Conservation (phyloP, 2,797 vertebrate genomes). For the Pseudochromis fuscus region DNA sequence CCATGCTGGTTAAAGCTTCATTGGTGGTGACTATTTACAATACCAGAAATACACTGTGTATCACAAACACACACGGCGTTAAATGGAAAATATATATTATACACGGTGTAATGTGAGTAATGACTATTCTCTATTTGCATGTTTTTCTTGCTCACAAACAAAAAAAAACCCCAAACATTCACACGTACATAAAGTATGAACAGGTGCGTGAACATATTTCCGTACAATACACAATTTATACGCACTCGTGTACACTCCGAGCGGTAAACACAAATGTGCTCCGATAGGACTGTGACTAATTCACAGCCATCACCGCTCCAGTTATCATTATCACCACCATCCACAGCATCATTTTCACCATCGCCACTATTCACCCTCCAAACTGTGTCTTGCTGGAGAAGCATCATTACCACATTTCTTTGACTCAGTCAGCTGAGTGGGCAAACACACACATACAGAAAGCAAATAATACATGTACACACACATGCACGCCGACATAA, state of each 20-base stretch:
- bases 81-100: slow-evolving; percentile 24
- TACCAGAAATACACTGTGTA: slow-evolving; percentile 32
- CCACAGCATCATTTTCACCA: slow-evolving; percentile 32
- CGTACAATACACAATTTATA: neutral
- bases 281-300: slow-evolving; percentile 30
- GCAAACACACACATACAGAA: slow-evolving; percentile 7
- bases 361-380: slow-evolving; percentile 24
- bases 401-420: slow-evolving; percentile 49
- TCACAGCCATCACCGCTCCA: slow-evolving; percentile 31
- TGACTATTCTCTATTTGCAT: slow-evolving; percentile 24
- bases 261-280: slow-evolving; percentile 14
- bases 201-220: neutral
- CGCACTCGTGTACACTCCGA: slow-evolving; percentile 6
- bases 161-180: too few species aligned
- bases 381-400: slow-evolving; percentile 37
- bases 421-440: slow-evolving; percentile 41
- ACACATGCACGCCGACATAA: slow-evolving; percentile 41
- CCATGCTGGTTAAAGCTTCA: slow-evolving; percentile 32
- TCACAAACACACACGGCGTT: neutral
- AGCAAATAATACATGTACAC: slow-evolving; percentile 26
- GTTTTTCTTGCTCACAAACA: slow-evolving; percentile 15
- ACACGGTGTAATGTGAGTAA: slow-evolving; percentile 29
- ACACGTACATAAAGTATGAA: slow-evolving; percentile 11
- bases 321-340: slow-evolving; percentile 24
- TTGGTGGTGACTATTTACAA: slow-evolving; percentile 14